These are phyloP conservation scores for Athrips mouffetella DNA, from an alignment of 2,888 invertebrate species.

Conservation along the genomic window DNA sequence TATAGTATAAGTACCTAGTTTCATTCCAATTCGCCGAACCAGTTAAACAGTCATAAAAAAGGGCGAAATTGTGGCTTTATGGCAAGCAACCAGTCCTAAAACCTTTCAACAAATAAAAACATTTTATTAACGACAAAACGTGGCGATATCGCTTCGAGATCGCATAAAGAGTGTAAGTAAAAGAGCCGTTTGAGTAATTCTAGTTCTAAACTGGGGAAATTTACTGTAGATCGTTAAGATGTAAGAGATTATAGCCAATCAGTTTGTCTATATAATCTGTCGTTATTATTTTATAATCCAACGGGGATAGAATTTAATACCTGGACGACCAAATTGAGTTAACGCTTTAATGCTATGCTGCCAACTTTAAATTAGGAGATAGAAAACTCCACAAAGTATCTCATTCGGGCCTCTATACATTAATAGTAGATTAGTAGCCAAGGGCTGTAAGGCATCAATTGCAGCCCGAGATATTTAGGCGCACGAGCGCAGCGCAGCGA, in stretches of 20 bases:
- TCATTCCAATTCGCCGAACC: too few species aligned
- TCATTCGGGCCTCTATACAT: too few species aligned
- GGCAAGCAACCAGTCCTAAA: neutral
- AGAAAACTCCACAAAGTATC: too few species aligned
- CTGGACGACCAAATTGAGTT: too few species aligned
- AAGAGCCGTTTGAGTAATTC: conserved; percentile 8
- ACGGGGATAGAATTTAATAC: neutral
- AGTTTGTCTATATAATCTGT: neutral
- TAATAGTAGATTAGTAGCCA: too few species aligned
- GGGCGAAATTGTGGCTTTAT: neutral
- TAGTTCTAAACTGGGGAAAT: conserved; percentile 11
- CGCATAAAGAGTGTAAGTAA: conserved; percentile 8
- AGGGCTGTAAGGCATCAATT: too few species aligned
- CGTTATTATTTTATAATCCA: neutral
- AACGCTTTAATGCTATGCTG: too few species aligned
- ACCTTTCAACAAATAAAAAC: neutral
- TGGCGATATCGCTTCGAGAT: conserved; percentile 6
- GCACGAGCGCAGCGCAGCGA: too few species aligned
- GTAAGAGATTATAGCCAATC: conserved; percentile 10
- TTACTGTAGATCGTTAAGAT: conserved; percentile 19
- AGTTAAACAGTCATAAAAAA: too few species aligned
- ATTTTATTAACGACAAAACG: neutral
- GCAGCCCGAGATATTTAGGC: too few species aligned
- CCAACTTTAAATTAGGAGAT: too few species aligned
- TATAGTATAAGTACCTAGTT: too few species aligned